Evolutionary conservation across 1,140 invertebrate genomes (phyloP).

Genomic region (Geopemphigus sp.): DNA sequence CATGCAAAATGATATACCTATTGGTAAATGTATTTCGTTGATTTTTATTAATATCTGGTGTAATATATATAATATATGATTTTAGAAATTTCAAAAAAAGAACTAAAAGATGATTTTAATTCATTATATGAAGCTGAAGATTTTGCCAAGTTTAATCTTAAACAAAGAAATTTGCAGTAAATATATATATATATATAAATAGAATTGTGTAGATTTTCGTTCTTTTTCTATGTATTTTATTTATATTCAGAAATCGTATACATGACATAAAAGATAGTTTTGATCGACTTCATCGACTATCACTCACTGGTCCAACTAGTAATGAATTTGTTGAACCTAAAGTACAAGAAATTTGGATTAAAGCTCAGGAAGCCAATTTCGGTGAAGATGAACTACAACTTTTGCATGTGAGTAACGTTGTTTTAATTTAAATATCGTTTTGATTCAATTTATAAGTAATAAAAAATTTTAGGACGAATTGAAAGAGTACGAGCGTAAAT

Average conservation of each 20-base stretch:
- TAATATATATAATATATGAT: neutral
- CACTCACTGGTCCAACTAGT: slow-evolving; percentile 71
- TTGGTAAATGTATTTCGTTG: slow-evolving; percentile 61
- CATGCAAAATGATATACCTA: slow-evolving; percentile 60
- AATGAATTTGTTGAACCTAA: slow-evolving; percentile 86
- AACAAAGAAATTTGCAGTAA: slow-evolving; percentile 28
- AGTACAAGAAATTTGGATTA: slow-evolving; percentile 82
- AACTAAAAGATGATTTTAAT: slow-evolving; percentile 32
- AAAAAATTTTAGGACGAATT: slow-evolving; percentile 68
- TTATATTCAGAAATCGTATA: slow-evolving; percentile 67
- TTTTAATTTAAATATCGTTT: neutral
- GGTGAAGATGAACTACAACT: slow-evolving; percentile 76
- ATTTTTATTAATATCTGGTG: neutral
- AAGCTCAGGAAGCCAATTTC: slow-evolving; percentile 77
- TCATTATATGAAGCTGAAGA: slow-evolving; percentile 17
- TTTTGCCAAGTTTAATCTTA: neutral
- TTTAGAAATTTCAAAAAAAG: slow-evolving; percentile 40
- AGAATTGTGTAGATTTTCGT: too few relatives aligned
- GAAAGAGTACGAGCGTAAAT: slow-evolving; percentile 79
- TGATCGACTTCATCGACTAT: slow-evolving; percentile 71
- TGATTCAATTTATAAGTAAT: neutral
- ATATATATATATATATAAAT: neutral
- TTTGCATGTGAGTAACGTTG: slow-evolving; percentile 64
- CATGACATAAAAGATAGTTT: slow-evolving; percentile 75
- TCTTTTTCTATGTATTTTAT: neutral